Base-by-base conservation (phyloP, 1,140 invertebrate genomes). In the Aphelenchoides besseyi region DNA sequence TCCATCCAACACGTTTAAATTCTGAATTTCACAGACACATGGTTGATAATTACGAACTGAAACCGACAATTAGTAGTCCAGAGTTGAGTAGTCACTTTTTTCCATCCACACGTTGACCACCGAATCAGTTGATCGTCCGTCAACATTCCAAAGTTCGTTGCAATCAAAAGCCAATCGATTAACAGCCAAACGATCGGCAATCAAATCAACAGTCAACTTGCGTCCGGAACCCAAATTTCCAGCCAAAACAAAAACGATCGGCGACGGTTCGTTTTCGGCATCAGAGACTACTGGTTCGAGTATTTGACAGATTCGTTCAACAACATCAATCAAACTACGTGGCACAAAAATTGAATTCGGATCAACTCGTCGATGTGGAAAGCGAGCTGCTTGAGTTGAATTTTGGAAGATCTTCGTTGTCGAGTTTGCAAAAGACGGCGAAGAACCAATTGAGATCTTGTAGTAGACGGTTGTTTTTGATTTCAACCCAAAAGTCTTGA, bases 81-180 rank as follows among this genome's bases (percentile, higher is more conserved):
- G 18, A 55, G 23, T 54, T 54, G 23, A 48, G 41, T 16, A 48
- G 12, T 48, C 32, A 37, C 63, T 29, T 53, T 53, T 16, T 26
- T 66, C 26, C 1, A 66, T n/a, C 16, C 16, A 66, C 32, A 16
- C 35, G 23, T 37, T 41, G 16, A 66, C 16, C 16, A 32, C 30
- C 63, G 26, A 29, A 18, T 66, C 63, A 12, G 32, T 66, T 29
- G 63, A 32, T 3, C 30, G 16, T 66, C 72, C 72, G n/a, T 68
- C 72, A 18, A 52, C 37, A 32, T 68, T 74, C 72, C 72, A 74
- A 23, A 74, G 61, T n/a, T 74, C 72, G 8, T 74, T 48, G 61
- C 70, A 73, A 48, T 74, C 63, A 41, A 74, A 52, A 41, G 68
- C 30, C 16, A 74, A n/a, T 26, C 59, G 3, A 59, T 74, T 74